Evolutionary conservation across 2,797 vertebrate species (phyloP), one percentile per base, ranked within the genome.

Genomic region (Notamacropus eugenii): DNA sequence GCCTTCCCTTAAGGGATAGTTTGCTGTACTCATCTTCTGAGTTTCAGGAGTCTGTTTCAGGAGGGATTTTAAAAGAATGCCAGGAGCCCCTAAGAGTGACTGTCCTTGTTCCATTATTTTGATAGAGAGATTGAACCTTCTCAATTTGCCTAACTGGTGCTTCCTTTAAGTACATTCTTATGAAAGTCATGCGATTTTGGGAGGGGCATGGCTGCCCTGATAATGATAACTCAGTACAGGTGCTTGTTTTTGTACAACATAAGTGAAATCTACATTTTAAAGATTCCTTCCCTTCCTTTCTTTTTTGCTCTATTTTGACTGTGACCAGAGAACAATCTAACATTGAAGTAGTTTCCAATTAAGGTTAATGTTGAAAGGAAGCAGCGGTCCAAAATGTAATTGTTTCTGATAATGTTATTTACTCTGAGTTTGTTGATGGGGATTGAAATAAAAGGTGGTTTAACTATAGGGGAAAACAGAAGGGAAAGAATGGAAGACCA

Each of bases 271-370:
- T 54, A 8, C 34, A 46, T 74, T 92, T 93, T 55, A 6, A 40
- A 92, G 55, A 46, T 55, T 87, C 0, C 1, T 34, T 92, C 40
- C 14, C n/a, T 74, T n/a, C 16, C 34, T 57, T 13, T 10, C 92
- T 31, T 62, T 94, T 93, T 57, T 5, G 34, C 67, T 40, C 14
- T 67, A n/a, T 28, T 54, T n/a, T 54, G 16, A 8, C 34, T 40
- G 2, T 22, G 22, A 1, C 0, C 19, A 55, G 90, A 55, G 1
- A 0, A 0, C 31, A 27, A 19, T 82, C n/a, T 40, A 19, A 40
- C 16, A 74, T 40, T 74, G 1, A 14, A n/a, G n/a, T 34, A 50
- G 46, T 92, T 46, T 55, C 40, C 24, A 46, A 9, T 91, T 74
- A 29, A 54, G 46, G 14, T 22, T 90, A 14, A 93, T 67, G 19